These are phyloP conservation scores for Leguminivora glycinivorella DNA, from an alignment of 1,140 invertebrate genomes.

Conservation along the genomic window DNA sequence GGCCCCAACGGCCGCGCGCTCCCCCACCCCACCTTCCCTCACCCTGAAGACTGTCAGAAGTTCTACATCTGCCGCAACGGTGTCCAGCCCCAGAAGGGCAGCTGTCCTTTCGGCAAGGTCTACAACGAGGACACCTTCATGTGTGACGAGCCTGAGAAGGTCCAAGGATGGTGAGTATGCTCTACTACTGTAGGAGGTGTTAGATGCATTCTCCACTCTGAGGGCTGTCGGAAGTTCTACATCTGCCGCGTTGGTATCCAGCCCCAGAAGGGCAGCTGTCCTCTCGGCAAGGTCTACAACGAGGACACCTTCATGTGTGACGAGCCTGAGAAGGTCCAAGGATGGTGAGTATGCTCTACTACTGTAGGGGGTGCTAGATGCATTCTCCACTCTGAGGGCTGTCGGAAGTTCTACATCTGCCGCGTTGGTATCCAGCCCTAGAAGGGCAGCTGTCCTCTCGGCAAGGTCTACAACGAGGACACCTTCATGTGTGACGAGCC, in stretches of 20 bases:
- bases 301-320: conserved; percentile 90
- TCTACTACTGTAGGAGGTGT: neutral
- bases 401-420: conserved; percentile 92
- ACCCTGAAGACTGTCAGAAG: conserved; percentile 90
- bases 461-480: conserved; percentile 90
- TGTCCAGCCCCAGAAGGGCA: conserved; percentile 86
- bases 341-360: conserved; percentile 83
- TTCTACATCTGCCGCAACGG: conserved; percentile 92
- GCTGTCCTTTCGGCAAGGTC: conserved; percentile 87
- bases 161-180: conserved; percentile 87
- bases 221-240: conserved; percentile 92
- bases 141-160: conserved; percentile 89
- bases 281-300: conserved; percentile 88
- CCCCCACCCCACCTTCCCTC: conserved; percentile 89
- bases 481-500: conserved; percentile 90
- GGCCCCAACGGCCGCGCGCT: conserved; percentile 85
- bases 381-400: conserved; percentile 85
- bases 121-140: conserved; percentile 90
- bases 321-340: conserved; percentile 87
- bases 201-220: conserved; percentile 78
- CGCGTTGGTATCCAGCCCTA: conserved; percentile 87
- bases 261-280: conserved; percentile 88
- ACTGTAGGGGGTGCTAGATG: too few relatives aligned
- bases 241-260: conserved; percentile 89
- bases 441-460: conserved; percentile 86